phyloP scores from a whole-genome alignment of 2,113 vertebrate genomes.

The Pleuronectes platessa region DNA sequence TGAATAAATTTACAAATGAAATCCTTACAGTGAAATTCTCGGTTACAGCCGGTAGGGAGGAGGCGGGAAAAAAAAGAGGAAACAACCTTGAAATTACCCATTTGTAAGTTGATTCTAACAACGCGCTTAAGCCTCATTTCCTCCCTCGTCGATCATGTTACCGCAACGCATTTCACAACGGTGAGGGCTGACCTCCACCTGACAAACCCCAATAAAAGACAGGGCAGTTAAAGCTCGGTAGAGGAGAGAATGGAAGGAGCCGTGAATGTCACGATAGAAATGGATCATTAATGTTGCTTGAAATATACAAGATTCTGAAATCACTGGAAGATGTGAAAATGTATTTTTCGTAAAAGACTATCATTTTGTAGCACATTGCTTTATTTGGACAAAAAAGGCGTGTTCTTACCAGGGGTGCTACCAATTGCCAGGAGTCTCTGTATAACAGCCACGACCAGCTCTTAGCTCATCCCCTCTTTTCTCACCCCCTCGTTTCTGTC shows the following conservation, averaged over 20 bases:
- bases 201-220: constrained; percentile 34
- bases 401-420: constrained; percentile 31
- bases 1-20: constrained; percentile 45
- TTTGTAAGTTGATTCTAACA: constrained; percentile 10
- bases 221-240: constrained; percentile 22
- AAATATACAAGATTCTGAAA: neutral
- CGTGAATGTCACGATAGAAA: constrained; percentile 21
- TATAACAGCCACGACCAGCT: constrained; percentile 55
- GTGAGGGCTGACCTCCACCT: constrained; percentile 31
- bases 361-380: constrained; percentile 29
- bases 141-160: neutral
- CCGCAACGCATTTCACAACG: constrained; percentile 5
- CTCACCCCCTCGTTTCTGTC: constrained; percentile 53
- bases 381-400: constrained; percentile 38
- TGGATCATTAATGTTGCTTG: constrained; percentile 37
- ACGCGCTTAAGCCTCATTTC: constrained; percentile 14
- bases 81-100: constrained; percentile 25
- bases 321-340: constrained; percentile 13
- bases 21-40: constrained; percentile 22
- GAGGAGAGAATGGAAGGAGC: constrained; percentile 25
- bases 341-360: no score
- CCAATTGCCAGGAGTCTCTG: constrained; percentile 46
- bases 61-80: neutral
- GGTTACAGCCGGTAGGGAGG: neutral
- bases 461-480: constrained; percentile 56